These are phyloP conservation scores for Anomalospiza imberbis DNA, from an alignment of 2,797 vertebrate genomes.

Conservation along the genomic window DNA sequence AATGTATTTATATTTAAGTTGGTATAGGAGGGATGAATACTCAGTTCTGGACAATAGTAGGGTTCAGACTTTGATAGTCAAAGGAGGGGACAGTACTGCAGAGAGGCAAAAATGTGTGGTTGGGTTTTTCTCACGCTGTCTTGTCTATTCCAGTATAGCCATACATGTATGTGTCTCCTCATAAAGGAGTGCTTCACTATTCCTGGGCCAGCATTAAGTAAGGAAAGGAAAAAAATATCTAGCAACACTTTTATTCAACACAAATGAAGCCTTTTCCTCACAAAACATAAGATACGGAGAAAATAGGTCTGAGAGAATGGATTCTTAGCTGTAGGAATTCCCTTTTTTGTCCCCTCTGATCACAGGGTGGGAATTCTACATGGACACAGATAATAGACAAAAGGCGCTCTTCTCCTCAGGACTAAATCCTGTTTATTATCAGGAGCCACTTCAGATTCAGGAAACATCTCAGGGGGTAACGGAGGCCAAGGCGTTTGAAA, in stretches of 20 bases:
- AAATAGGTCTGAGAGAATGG: not conserved
- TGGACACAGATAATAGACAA: too few species aligned
- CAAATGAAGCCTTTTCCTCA: not conserved
- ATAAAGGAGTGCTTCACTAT: not conserved
- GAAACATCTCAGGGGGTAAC: too few species aligned
- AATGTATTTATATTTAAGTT: not conserved
- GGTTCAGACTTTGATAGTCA: not conserved
- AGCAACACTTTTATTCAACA: not conserved
- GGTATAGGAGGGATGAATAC: not conserved
- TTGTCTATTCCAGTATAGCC: not conserved
- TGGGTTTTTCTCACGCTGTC: not conserved
- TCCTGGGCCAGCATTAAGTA: not conserved
- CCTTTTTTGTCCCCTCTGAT: too few species aligned
- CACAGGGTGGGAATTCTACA: too few species aligned
- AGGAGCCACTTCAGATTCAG: too few species aligned
- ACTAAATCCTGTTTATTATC: too few species aligned
- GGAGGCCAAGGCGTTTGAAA: too few species aligned
- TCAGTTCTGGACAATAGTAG: not conserved
- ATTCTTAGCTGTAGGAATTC: not conserved
- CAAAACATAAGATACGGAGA: not conserved
- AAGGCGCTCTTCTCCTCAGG: too few species aligned
- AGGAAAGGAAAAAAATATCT: not conserved
- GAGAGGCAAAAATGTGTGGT: not conserved
- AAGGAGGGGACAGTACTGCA: not conserved
- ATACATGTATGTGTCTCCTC: accelerated